phyloP scores from a whole-genome alignment of 2,797 vertebrate species.

The Sebastes itinus region DNA sequence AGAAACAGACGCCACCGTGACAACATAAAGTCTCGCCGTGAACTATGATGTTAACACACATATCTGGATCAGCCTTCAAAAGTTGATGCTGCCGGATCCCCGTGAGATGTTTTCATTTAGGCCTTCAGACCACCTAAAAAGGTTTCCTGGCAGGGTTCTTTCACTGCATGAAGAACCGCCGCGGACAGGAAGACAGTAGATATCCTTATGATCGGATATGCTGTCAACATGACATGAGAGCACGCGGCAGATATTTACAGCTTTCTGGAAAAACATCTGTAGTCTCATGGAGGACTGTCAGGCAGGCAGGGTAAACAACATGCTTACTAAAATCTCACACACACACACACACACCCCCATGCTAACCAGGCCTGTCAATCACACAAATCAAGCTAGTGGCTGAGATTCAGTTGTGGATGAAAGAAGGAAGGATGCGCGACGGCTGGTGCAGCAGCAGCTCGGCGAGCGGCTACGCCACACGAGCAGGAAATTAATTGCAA shows the following conservation, averaged over 20 bases:
- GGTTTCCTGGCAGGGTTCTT: constrained; percentile 13
- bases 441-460: constrained; percentile 11
- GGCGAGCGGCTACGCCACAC: background rate
- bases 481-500: constrained; percentile 23
- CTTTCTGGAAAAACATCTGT: constrained; percentile 73
- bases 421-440: constrained; percentile 21
- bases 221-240: constrained; percentile 66
- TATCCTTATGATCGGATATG: constrained; percentile 47
- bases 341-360: background rate
- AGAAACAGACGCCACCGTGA: constrained; percentile 1
- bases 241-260: constrained; percentile 55
- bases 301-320: constrained; percentile 65
- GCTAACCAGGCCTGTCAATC: constrained; percentile 63
- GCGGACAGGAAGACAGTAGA: constrained; percentile 49
- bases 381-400: constrained; percentile 48
- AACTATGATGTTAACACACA: constrained; percentile 12
- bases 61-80: constrained; percentile 21
- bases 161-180: constrained; percentile 25
- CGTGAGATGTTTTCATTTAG: constrained; percentile 38
- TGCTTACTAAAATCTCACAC: constrained; percentile 56
- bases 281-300: constrained; percentile 56
- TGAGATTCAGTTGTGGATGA: constrained; percentile 51
- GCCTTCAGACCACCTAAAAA: constrained; percentile 47
- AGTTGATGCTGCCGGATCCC: background rate
- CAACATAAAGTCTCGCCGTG: constrained; percentile 5